phyloP scores from a whole-genome alignment of 2,113 vertebrate genomes.

The Tretioscincus oriximinensis region DNA sequence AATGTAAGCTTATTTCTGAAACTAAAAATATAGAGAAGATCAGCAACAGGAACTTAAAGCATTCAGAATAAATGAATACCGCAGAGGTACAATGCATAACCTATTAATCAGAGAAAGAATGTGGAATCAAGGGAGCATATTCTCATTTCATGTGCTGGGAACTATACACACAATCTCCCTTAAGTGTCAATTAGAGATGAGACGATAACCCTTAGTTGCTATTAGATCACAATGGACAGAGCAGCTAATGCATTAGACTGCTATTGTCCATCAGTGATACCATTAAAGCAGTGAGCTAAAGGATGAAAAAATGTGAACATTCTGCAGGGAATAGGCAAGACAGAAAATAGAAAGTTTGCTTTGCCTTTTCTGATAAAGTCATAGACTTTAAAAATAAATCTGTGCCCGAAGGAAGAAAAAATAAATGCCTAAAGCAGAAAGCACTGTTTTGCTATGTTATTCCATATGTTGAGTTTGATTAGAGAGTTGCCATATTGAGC shows the following conservation, averaged over 20 bases:
- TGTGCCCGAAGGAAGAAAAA: constrained; percentile 1
- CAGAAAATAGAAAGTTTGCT: constrained; percentile 16
- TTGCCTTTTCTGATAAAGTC: neutral
- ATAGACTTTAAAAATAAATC: neutral
- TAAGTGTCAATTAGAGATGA: constrained; percentile 30
- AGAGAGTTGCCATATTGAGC: neutral
- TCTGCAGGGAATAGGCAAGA: constrained; percentile 12
- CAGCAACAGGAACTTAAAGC: constrained; percentile 10
- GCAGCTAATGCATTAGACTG: neutral
- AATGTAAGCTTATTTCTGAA: neutral
- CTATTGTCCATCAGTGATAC: neutral
- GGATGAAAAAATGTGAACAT: neutral
- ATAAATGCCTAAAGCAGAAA: neutral
- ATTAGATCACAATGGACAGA: constrained; percentile 26
- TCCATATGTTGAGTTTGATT: neutral
- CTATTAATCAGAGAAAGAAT: constrained; percentile 27
- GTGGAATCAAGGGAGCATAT: constrained; percentile 23
- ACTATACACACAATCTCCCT: constrained; percentile 28
- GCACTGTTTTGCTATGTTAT: neutral
- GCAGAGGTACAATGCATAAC: neutral
- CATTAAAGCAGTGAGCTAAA: neutral
- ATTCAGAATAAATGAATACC: constrained; percentile 12
- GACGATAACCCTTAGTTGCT: neutral
- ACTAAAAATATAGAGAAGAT: constrained; percentile 1
- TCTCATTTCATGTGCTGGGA: constrained; percentile 6